These are phyloP conservation scores for Hybos culiciformis DNA, from an alignment of 2,888 invertebrate genomes.

Conservation along the genomic window DNA sequence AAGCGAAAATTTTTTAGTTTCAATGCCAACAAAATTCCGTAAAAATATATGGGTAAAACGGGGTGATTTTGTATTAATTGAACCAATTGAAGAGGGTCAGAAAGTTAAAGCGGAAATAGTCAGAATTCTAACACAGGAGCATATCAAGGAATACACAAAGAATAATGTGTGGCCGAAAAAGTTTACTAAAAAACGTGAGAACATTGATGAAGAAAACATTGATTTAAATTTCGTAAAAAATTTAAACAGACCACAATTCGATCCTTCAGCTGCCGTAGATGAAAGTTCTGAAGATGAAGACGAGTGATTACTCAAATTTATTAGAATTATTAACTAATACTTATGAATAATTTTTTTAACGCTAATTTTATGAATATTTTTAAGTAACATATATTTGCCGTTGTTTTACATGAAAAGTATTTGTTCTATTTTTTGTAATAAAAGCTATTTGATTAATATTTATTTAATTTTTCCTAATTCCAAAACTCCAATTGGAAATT, in stretches of 20 bases:
- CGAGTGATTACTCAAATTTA: too few species aligned
- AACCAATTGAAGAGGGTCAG: conserved; percentile 82
- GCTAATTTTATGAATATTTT: too few species aligned
- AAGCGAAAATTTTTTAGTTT: conserved; percentile 56
- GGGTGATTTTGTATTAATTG: conserved; percentile 76
- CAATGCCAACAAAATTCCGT: conserved; percentile 91
- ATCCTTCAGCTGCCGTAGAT: too few species aligned
- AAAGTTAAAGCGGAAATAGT: conserved; percentile 91
- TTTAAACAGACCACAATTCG: conserved; percentile 20
- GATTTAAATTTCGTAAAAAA: conserved; percentile 25
- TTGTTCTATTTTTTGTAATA: too few species aligned
- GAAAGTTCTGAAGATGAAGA: too few species aligned
- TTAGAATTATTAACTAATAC: too few species aligned
- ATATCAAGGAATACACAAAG: conserved; percentile 52
- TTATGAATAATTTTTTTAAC: too few species aligned
- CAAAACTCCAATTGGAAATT: too few species aligned
- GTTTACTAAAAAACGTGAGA: conserved; percentile 28
- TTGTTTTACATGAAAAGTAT: too few species aligned
- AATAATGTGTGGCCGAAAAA: conserved; percentile 41
- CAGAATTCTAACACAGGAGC: conserved; percentile 52
- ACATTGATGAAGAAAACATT: conserved; percentile 19
- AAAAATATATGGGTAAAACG: conserved; percentile 88
- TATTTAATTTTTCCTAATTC: too few species aligned
- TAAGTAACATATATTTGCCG: too few species aligned
- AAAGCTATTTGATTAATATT: too few species aligned